Base-by-base conservation (phyloP, 2,888 invertebrate genomes). In the Cetonia aurata region DNA sequence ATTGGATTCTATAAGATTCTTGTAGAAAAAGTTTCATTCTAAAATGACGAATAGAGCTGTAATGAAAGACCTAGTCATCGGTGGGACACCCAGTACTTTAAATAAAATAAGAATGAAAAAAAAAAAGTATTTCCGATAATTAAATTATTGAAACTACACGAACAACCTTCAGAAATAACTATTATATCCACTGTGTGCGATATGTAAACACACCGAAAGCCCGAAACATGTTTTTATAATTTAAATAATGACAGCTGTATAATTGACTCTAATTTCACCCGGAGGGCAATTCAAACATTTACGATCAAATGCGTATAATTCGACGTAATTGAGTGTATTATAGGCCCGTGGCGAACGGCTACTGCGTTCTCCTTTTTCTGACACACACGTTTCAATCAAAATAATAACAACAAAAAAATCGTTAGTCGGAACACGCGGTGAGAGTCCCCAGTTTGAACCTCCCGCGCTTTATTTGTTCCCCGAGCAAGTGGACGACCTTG, bases 131-230 rank as follows among this genome's bases (percentile, higher is more conserved):
- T 33, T 15, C 10, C 50, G 48, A 65, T 65, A 65, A 65, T 65
- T 65, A 65, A 50, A 62, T 62, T 62, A 62, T 62, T 62, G 50
- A 50, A 48, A 50, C 50, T 31, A 62, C 62, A 48, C 60, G 15
- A 3, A 15, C 50, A 50, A 41, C 62, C 62, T 65, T 65, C 50
- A 9, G 19, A 52, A 19, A 12, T 6, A 37, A 37, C 4, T 37
- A 37, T 25, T 25, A 25, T 25, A 25, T 25, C 25, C 1, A 25
- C 4, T 4, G 25, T 4, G 25, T 25, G 25, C 25, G n/a, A n/a
- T n/a, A n/a, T n/a, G 25, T 37, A 37, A 37, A 37, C 37, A 25
- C 12, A 6, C 19, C 42, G 57, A 37, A 56, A 19, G n/a, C 8
- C 10, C 31, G 17, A 33, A 62, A 33, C 17, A 37, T 50, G 48